Base-by-base conservation (phyloP, 2,113 vertebrate species). In the Coptodon bakossiorum region DNA sequence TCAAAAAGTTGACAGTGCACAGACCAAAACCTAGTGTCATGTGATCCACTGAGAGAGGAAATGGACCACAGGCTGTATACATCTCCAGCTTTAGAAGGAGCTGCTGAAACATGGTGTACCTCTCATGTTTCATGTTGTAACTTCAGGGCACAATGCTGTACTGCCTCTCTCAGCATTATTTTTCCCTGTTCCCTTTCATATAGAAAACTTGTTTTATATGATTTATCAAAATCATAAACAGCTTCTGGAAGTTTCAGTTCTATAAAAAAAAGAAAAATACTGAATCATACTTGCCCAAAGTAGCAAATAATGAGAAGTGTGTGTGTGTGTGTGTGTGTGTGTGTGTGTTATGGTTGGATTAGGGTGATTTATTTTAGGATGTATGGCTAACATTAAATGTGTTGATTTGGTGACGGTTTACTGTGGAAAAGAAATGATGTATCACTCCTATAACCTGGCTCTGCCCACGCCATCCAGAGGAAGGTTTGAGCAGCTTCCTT, bases 401-500 rank as follows among this genome's bases (percentile, higher is more conserved):
- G 17, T 89, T 22, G 22, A 87, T 82, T 83, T 81, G 57, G 38
- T 91, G 61, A 88, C 66, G 82, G 84, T 87, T 63, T 86, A 54
- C 61, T 52, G 13, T 84, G 40, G 57, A 85, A 56, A 54, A 66
- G 4, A 59, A 68, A 38, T 34, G 6, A 19, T 84, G 24, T 79
- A 57, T 57, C 8, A 59, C 43, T 86, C 36, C 29, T 83, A 89
- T 61, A 59, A 38, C 66, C 76, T 85, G 91, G 80, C 85, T 93
- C 84, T 29, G 78, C 81, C 71, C 85, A 9, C 19, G 31, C 45
- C 29, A 61, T 50, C 71, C 93, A 63, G 73, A 92, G 95, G 91
- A 93, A 96, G 96, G 94, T 54, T 96, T 97, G 96, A 97, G 96
- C 96, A 97, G 96, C 96, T 97, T 95, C 91, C 93, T 94, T 45